These are phyloP conservation scores for Clepsis dumicolana DNA, from an alignment of 2,888 invertebrate species.

Conservation along the genomic window DNA sequence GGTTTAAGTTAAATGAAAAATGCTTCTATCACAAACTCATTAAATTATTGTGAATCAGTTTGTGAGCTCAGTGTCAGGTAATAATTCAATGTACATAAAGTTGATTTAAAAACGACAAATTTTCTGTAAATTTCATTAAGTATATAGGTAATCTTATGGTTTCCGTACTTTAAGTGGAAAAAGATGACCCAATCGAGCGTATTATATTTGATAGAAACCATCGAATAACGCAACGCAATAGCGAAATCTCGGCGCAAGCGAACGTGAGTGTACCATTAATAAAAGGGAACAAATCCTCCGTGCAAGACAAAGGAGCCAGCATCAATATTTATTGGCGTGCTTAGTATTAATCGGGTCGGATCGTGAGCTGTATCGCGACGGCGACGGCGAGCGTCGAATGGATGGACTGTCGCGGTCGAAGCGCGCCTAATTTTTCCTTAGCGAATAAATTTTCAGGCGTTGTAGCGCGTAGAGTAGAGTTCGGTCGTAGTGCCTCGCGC, in stretches of 20 bases:
- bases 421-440: conserved; percentile 76
- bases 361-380: conserved; percentile 75
- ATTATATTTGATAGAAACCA: conserved; percentile 21
- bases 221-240: conserved; percentile 28
- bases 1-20: conserved; percentile 32
- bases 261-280: conserved; percentile 80
- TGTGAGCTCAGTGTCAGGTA: not conserved
- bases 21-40: conserved; percentile 13
- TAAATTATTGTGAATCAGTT: not conserved
- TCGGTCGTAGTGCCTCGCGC: conserved; percentile 61
- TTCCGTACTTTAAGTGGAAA: not conserved
- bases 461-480: conserved; percentile 72
- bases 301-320: conserved; percentile 82
- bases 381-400: conserved; percentile 65
- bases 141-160: not conserved
- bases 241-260: conserved; percentile 60
- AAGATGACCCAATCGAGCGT: not conserved
- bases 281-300: conserved; percentile 78
- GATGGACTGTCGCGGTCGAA: conserved; percentile 79
- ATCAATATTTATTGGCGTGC: conserved; percentile 85
- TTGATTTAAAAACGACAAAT: not conserved
- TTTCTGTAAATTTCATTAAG: not conserved
- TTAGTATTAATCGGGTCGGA: conserved; percentile 83
- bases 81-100: conserved; percentile 2
- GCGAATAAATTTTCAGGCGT: conserved; percentile 66